Conservation (phyloP, 2,113 vertebrate species). For the Xenotilapia caudafasciata region DNA sequence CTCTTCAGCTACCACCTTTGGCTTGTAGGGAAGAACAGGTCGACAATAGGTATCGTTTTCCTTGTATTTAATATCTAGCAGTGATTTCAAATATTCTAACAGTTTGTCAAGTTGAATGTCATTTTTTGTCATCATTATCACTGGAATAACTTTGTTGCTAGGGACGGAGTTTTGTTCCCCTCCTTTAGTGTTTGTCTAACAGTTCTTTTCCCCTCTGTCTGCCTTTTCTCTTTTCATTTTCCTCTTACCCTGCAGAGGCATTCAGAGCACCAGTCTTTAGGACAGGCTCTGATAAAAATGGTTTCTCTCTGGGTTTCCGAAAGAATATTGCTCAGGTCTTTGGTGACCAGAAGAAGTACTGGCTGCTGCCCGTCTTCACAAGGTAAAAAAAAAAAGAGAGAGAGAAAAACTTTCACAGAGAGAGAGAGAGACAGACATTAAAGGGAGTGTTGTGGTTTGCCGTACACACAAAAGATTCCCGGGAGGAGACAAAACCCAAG, state of each 20-base stretch:
- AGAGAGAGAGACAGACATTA: not conserved
- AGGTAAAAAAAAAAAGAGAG: constrained; percentile 72
- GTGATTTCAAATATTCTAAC: not conserved
- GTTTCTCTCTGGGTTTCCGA: constrained; percentile 88
- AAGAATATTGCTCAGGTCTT: constrained; percentile 93
- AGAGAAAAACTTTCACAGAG: not conserved
- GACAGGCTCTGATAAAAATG: constrained; percentile 89
- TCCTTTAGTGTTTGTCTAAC: not conserved
- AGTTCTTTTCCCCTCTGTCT: constrained; percentile 1
- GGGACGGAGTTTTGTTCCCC: not conserved
- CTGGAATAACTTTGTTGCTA: not conserved
- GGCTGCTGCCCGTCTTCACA: constrained; percentile 87
- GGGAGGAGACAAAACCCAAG: not conserved
- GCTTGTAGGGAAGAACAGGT: constrained; percentile 94
- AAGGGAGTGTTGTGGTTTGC: not conserved
- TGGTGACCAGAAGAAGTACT: constrained; percentile 92
- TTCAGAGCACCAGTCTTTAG: constrained; percentile 91
- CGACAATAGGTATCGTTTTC: constrained; percentile 83
- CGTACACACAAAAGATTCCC: not conserved
- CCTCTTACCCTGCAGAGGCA: constrained; percentile 76
- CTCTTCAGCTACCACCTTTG: constrained; percentile 97
- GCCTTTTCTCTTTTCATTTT: not conserved
- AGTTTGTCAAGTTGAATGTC: not conserved
- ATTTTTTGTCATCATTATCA: not conserved
- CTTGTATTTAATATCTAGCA: not conserved